A percentile compares a stretch with the other conserved stretches of the same genome.
phyloP scores from a whole-genome alignment of 2,888 invertebrate species.

The Geophilus truncorum region DNA sequence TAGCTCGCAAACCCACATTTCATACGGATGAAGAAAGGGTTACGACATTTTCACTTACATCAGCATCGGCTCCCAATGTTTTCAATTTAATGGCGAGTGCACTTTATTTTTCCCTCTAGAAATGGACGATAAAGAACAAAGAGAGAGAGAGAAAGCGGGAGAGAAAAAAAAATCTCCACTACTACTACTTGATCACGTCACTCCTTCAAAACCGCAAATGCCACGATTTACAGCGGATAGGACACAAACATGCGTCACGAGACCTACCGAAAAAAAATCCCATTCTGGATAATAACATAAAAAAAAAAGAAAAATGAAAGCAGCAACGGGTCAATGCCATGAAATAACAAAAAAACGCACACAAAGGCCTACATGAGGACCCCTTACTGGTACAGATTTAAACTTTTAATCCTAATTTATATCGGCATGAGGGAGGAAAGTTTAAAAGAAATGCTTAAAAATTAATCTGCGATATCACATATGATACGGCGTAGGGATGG shows the following conservation, averaged over 20 bases:
- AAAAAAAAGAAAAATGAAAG: not conserved
- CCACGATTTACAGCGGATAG: not conserved
- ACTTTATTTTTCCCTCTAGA: not conserved
- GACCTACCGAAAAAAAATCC: not conserved
- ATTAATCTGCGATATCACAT: not conserved
- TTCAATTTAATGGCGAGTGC: not conserved
- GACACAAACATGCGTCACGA: constrained; percentile 2
- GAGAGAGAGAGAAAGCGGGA: not conserved
- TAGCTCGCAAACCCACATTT: not conserved
- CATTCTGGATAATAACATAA: not conserved
- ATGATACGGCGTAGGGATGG: not conserved
- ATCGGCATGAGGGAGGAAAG: not conserved
- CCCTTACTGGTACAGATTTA: not conserved
- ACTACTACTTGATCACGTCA: not conserved
- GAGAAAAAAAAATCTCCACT: not conserved
- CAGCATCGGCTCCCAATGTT: not conserved
- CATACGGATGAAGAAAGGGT: not conserved
- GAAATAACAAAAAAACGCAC: not conserved
- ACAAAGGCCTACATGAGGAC: not conserved
- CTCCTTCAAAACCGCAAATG: constrained; percentile 3
- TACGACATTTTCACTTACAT: constrained; percentile 10
- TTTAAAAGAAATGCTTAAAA: not conserved
- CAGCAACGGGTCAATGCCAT: not conserved
- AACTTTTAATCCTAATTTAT: not conserved
- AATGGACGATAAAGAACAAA: not conserved